These are phyloP conservation scores for Melanostoma mellinum DNA, from an alignment of 2,888 invertebrate genomes.

Conservation along the genomic window DNA sequence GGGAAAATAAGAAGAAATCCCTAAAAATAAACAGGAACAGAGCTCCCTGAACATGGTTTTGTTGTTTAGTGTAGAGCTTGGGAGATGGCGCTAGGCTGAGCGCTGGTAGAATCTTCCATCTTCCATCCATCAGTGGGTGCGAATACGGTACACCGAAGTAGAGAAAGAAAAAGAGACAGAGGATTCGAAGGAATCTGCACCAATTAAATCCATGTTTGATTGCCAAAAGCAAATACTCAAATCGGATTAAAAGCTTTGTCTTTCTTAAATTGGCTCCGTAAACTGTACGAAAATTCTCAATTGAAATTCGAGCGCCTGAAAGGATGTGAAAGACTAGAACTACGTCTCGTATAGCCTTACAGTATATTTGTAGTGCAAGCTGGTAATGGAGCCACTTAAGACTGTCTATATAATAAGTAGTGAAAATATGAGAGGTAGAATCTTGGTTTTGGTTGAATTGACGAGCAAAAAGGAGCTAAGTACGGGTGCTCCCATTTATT, in stretches of 20 bases:
- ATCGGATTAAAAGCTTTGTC: slow-evolving; percentile 73
- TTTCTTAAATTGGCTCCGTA: slow-evolving; percentile 73
- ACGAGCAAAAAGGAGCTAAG: slow-evolving; percentile 2
- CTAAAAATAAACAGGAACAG: slow-evolving; percentile 22
- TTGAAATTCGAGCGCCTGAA: slow-evolving; percentile 71
- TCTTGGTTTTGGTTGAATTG: slow-evolving; percentile 47
- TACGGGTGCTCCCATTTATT: background rate
- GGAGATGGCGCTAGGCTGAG: background rate
- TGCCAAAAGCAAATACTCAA: slow-evolving; percentile 73
- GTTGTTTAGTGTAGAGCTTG: slow-evolving; percentile 44
- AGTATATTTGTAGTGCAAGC: background rate
- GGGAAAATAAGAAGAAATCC: background rate
- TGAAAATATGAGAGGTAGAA: slow-evolving; percentile 2
- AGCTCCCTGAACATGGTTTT: slow-evolving; percentile 44
- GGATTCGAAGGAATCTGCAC: slow-evolving; percentile 48
- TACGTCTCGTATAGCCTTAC: background rate
- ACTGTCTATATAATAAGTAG: background rate
- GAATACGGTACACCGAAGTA: background rate
- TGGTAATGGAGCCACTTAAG: slow-evolving; percentile 37
- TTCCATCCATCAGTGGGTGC: slow-evolving; percentile 13
- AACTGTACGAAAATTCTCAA: slow-evolving; percentile 69
- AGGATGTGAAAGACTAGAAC: slow-evolving; percentile 61
- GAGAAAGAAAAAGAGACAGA: background rate
- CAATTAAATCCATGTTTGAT: slow-evolving; percentile 73
- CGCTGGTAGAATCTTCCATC: background rate